Evolutionary conservation across 1,140 invertebrate species (phyloP).

Genomic region (Macrosteles quadrilineatus): DNA sequence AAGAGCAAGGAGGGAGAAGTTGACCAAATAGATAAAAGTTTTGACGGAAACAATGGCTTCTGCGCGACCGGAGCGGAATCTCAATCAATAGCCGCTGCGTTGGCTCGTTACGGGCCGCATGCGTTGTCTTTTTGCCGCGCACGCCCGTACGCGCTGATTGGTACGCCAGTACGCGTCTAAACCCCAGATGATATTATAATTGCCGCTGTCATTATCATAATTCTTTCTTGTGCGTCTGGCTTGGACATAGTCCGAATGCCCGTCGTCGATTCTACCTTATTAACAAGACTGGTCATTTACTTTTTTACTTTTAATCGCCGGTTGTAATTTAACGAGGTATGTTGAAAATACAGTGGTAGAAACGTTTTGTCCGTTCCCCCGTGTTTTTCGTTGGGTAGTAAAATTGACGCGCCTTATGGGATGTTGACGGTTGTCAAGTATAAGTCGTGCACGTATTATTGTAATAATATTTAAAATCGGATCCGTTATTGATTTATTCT

Average conservation of each 20-base stretch:
- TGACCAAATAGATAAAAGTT: constrained; percentile 26
- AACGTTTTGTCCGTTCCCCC: too few relatives aligned
- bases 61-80: not conserved
- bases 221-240: constrained; percentile 18
- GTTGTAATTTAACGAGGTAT: not conserved
- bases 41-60: constrained; percentile 19
- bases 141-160: constrained; percentile 4
- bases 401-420: too few relatives aligned
- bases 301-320: constrained; percentile 13
- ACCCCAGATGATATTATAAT: constrained; percentile 24
- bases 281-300: constrained; percentile 20
- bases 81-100: not conserved
- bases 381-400: too few relatives aligned
- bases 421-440: too few relatives aligned
- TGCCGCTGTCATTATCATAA: constrained; percentile 24
- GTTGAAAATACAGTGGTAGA: too few relatives aligned
- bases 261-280: not conserved
- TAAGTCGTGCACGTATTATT: too few relatives aligned
- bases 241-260: not conserved
- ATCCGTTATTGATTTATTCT: too few relatives aligned
- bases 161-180: constrained; percentile 13
- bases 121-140: constrained; percentile 1
- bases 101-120: not conserved
- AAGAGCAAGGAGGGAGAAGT: not conserved
- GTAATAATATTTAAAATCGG: too few relatives aligned